Evolutionary conservation across 2,113 vertebrate genomes (phyloP).

Genomic region (Toxostoma redivivum): DNA sequence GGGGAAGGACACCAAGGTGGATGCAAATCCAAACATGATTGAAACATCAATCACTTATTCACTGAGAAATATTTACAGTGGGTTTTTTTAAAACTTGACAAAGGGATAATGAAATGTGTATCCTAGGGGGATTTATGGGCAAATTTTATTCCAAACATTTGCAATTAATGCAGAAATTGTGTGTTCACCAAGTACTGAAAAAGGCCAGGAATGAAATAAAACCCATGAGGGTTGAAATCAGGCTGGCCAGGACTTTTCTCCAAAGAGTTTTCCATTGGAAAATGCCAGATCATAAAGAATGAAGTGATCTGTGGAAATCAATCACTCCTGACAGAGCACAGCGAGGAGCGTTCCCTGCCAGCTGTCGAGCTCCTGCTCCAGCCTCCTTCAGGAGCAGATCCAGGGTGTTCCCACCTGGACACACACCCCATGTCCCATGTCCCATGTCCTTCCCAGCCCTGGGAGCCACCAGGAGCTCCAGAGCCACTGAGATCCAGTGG

Average conservation of each 20-base stretch:
- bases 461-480: background rate
- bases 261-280: background rate
- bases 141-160: background rate
- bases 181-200: background rate
- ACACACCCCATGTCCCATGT: fast-evolving
- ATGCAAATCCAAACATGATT: background rate
- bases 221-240: background rate
- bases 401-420: background rate
- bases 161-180: background rate
- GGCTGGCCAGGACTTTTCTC: background rate
- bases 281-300: background rate
- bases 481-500: background rate
- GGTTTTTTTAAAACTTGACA: background rate
- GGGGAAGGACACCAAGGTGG: background rate
- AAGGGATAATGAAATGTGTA: background rate
- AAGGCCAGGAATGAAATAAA: background rate
- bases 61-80: background rate
- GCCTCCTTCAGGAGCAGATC: background rate
- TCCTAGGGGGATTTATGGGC: background rate
- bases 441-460: background rate
- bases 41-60: background rate
- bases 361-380: background rate
- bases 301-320: background rate
- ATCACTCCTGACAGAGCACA: background rate
- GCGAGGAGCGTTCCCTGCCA: background rate